Evolutionary conservation across 2,888 invertebrate species (phyloP).

Genomic region (Agrochola lota): DNA sequence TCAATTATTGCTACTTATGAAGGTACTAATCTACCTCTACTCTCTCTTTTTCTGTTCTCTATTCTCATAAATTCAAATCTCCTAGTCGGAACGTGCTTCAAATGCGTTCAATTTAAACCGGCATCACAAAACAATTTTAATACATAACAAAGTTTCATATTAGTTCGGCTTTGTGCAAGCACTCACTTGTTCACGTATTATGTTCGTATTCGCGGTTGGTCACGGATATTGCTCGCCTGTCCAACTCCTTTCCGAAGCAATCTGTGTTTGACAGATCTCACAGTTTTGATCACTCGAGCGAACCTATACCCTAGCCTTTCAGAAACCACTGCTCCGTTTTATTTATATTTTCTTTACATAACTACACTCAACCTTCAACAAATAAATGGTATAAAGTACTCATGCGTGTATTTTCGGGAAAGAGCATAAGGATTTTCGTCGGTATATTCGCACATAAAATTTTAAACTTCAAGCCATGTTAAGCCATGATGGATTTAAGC

Average conservation of each 20-base stretch:
- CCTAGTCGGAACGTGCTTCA: no score
- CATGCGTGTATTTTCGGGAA: slow-evolving; percentile 41
- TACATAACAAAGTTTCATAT: slow-evolving; percentile 46
- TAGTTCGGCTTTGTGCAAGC: slow-evolving; percentile 48
- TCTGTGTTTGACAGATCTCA: slow-evolving; percentile 84
- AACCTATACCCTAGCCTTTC: slow-evolving; percentile 72
- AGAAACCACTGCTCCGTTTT: slow-evolving; percentile 68
- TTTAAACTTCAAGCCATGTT: slow-evolving; percentile 28
- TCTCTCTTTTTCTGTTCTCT: background rate
- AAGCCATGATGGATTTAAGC: slow-evolving; percentile 12
- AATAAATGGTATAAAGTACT: slow-evolving; percentile 47
- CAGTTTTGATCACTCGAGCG: slow-evolving; percentile 82
- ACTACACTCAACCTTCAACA: slow-evolving; percentile 41
- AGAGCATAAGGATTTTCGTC: slow-evolving; percentile 9
- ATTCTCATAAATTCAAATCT: slow-evolving; percentile 1
- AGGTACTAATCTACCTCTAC: no score
- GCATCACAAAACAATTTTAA: background rate
- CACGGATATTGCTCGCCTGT: slow-evolving; percentile 77
- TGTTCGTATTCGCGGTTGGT: slow-evolving; percentile 72
- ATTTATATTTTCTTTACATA: slow-evolving; percentile 69
- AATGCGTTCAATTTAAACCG: background rate
- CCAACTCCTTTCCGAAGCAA: slow-evolving; percentile 79
- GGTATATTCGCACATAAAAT: background rate
- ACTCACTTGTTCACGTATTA: slow-evolving; percentile 63
- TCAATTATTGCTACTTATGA: background rate